Evolutionary conservation across 1,140 invertebrate genomes (phyloP).

Genomic region (Achatina immaculata): DNA sequence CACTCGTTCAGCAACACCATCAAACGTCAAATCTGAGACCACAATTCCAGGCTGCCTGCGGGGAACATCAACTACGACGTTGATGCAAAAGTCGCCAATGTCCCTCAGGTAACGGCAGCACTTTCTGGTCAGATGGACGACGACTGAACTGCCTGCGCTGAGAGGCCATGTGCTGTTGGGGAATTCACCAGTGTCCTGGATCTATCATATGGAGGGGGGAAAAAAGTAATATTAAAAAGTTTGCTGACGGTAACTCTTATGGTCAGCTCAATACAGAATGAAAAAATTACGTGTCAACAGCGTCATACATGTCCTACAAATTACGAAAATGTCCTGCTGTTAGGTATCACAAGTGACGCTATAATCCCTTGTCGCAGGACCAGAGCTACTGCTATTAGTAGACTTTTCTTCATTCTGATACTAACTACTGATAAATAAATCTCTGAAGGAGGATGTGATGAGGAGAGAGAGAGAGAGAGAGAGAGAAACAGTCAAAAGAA

Average conservation of each 20-base stretch:
- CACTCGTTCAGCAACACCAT: constrained; percentile 29
- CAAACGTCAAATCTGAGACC: not conserved
- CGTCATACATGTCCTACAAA: too few relatives aligned
- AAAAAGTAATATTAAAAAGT: not conserved
- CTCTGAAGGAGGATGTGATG: constrained; percentile 21
- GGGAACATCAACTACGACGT: not conserved
- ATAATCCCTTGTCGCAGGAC: too few relatives aligned
- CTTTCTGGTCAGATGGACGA: constrained; percentile 34
- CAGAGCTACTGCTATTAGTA: too few relatives aligned
- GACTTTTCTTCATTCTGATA: too few relatives aligned
- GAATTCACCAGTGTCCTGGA: constrained; percentile 8
- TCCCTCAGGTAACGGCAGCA: constrained; percentile 20
- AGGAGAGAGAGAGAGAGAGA: constrained; percentile 34
- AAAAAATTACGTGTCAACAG: not conserved
- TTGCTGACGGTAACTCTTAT: not conserved
- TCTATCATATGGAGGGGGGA: not conserved
- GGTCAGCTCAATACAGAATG: not conserved
- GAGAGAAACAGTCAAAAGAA: constrained; percentile 24
- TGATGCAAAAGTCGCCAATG: constrained; percentile 41
- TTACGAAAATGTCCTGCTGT: too few relatives aligned
- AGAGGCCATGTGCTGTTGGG: constrained; percentile 34
- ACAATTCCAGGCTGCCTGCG: not conserved
- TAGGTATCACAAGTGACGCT: too few relatives aligned
- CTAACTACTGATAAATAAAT: too few relatives aligned
- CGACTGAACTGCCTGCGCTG: constrained; percentile 35